Base-by-base conservation (phyloP, 2,113 vertebrate species). In the Pyrgilauda ruficollis region DNA sequence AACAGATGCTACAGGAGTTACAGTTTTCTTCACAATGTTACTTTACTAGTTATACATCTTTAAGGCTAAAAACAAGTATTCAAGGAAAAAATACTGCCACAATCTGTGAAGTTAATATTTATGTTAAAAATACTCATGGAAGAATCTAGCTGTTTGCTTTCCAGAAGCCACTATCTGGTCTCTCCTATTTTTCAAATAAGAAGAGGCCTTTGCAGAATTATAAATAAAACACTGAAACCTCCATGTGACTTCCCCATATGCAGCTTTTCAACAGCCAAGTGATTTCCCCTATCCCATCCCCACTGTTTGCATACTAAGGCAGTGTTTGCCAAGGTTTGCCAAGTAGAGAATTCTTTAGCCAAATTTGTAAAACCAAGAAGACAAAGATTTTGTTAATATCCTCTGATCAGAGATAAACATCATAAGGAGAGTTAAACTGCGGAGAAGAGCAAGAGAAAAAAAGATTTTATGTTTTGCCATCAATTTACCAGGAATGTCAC, bases 211-310 rank as follows among this genome's bases (percentile, higher is more conserved):
- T 94, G 83, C 85, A 92, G 73, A 94, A 95, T 93, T 96, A 49
- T 78, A 96, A 96, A 90, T 94, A 95, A 93, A 96, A 41, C 68
- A 78, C 76, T 74, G 68, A 86, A 94, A 95, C 61, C 61, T 89
- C 66, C 90, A 92, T 47, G 88, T 92, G 94, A 95, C 89, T 94
- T 96, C 84, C 47, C 93, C 91, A 93, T 94, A 95, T 94, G 95
- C 69, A 96, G 52, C 49, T 94, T 91, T 93, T 93, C 72, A 92
- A 88, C 83, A 96, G 86, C 90, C 90, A 96, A 95, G 66, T 81
- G 64, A 97, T 80, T 96, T 91, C 39, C 89, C 68, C 58, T 80
- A 66, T 58, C 52, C 79, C 52, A 52, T 88, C 68, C 24, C 49
- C 80, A 93, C 83, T 94, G 85, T 93, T 93, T 92, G 76, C 86